phyloP scores from a whole-genome alignment of 2,797 vertebrate genomes.

The Molossus molossus region DNA sequence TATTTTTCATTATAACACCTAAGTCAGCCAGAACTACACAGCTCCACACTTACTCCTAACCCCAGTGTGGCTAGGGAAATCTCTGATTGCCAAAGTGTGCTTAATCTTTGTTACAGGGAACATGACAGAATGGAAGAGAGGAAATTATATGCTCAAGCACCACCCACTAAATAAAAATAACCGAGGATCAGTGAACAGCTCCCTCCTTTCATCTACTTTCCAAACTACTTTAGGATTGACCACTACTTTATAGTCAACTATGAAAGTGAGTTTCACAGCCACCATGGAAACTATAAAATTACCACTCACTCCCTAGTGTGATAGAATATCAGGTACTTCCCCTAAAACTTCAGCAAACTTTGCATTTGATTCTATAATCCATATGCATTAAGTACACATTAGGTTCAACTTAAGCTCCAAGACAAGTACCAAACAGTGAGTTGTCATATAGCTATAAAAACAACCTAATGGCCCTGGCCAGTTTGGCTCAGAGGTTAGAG shows the following conservation, averaged over 20 bases:
- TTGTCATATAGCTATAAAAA: not conserved
- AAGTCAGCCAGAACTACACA: not conserved
- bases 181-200: not conserved
- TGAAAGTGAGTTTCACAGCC: not conserved
- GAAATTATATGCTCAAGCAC: not conserved
- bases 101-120: not conserved
- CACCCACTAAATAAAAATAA: constrained; percentile 23
- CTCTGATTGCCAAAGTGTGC: not conserved
- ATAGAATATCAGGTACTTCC: not conserved
- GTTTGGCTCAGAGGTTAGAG: no score
- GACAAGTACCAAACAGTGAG: not conserved
- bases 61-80: not conserved
- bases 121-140: not conserved
- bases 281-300: constrained; percentile 5
- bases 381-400: not conserved
- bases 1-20: not conserved
- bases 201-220: not conserved
- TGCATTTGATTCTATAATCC: not conserved
- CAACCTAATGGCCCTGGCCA: not conserved
- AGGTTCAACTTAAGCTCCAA: not conserved
- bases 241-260: not conserved
- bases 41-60: not conserved
- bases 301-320: constrained; percentile 7
- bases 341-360: constrained; percentile 47
- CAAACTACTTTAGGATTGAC: not conserved